A percentile compares a stretch with the other conserved stretches of the same genome.
These are phyloP conservation scores for Heteronetta atricapilla DNA, from an alignment of 2,113 vertebrate species.

Conservation along the genomic window DNA sequence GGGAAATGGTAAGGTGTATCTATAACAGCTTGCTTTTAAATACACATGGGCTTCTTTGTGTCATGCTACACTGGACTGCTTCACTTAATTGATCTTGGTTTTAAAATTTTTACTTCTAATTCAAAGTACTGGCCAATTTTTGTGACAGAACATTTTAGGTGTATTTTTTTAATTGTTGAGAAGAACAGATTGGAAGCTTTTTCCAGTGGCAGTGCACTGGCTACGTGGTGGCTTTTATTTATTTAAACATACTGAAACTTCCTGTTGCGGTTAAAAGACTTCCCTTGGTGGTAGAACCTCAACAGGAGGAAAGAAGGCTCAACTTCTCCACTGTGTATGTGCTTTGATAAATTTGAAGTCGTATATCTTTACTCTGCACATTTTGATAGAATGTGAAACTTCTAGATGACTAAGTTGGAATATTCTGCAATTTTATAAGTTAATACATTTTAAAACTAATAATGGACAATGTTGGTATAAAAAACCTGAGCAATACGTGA, in stretches of 20 bases:
- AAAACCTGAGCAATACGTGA: not conserved
- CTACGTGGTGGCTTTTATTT: not conserved
- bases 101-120: slow-evolving; percentile 41
- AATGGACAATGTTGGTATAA: not conserved
- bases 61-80: slow-evolving; percentile 38
- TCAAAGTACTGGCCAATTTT: slow-evolving; percentile 82
- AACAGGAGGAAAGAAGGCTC: not conserved
- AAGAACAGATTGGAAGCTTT: not conserved
- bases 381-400: not conserved
- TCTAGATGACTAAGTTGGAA: not conserved
- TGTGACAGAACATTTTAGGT: not conserved
- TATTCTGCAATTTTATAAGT: not conserved
- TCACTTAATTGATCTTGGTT: slow-evolving; percentile 41
- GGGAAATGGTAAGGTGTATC: slow-evolving; percentile 89
- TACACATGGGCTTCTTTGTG: not conserved
- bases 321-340: not conserved
- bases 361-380: not conserved
- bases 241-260: not conserved
- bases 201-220: not conserved
- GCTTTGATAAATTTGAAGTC: too few relatives aligned
- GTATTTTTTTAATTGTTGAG: not conserved
- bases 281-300: not conserved
- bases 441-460: not conserved
- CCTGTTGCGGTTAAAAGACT: not conserved
- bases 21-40: not conserved